Conservation (phyloP, 1,140 invertebrate species). For the Drosophila bipectinata region DNA sequence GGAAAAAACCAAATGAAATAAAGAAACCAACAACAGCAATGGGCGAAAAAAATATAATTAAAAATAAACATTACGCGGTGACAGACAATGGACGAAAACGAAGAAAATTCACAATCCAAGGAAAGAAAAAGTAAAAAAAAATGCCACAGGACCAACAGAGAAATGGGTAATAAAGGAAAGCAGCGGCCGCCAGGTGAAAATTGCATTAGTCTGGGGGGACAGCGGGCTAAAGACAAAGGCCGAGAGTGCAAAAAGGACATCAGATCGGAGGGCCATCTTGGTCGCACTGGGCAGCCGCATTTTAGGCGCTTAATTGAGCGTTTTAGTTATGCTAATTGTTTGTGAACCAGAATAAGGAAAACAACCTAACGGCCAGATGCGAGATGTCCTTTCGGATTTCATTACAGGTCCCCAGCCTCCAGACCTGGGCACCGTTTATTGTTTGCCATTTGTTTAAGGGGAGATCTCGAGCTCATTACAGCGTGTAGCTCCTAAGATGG, state of each 20-base stretch:
- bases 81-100: conserved; percentile 51
- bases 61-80: conserved; percentile 78
- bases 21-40: conserved; percentile 49
- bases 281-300: conserved; percentile 44
- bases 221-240: neutral
- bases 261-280: conserved; percentile 14
- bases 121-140: conserved; percentile 2
- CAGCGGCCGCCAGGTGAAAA: conserved; percentile 63
- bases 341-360: conserved; percentile 18
- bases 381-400: conserved; percentile 17
- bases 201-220: conserved; percentile 54
- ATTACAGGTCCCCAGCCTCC: neutral
- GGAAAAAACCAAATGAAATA: conserved; percentile 19
- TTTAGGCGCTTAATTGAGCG: conserved; percentile 77
- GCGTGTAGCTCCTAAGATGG: neutral
- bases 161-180: conserved; percentile 68
- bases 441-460: conserved; percentile 61
- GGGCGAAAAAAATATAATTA: conserved; percentile 74
- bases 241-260: conserved; percentile 9
- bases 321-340: conserved; percentile 82
- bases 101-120: conserved; percentile 27
- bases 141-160: conserved; percentile 10
- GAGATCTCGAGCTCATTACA: conserved; percentile 23
- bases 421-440: conserved; percentile 54
- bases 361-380: conserved; percentile 31